Percentiles rank a stretch among this genome's conserved stretches.
phyloP scores from a whole-genome alignment of 2,113 vertebrate species.

The Romanogobio albipinnatus region DNA sequence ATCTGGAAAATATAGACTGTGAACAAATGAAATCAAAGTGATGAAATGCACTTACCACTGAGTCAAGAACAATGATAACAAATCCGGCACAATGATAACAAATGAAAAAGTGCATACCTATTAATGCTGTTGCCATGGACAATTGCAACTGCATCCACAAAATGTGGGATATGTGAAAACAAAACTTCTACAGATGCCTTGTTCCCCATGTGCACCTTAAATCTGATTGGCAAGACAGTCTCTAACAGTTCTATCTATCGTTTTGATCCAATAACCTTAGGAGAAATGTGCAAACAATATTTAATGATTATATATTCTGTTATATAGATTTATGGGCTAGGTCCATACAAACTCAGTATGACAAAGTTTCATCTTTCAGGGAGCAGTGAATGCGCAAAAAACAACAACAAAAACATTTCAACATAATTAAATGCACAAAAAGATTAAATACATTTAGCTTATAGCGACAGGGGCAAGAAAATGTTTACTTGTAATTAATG shows the following conservation, averaged over 20 bases:
- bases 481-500: not conserved
- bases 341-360: conserved; percentile 36
- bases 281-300: conserved; percentile 56
- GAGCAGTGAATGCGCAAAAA: not conserved
- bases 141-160: not conserved
- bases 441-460: conserved; percentile 9
- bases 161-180: not conserved
- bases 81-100: not conserved
- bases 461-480: not conserved
- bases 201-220: not conserved
- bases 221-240: conserved; percentile 5
- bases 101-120: not conserved
- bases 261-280: conserved; percentile 39
- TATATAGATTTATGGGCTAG: conserved; percentile 43
- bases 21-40: not conserved
- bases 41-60: not conserved
- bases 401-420: not conserved
- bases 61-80: not conserved
- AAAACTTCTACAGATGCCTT: not conserved
- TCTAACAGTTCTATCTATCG: conserved; percentile 9
- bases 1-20: not conserved
- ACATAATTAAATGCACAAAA: not conserved
- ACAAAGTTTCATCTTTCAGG: conserved; percentile 18
- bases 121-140: not conserved
- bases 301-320: conserved; percentile 35